Percentiles rank a stretch among this genome's conserved stretches.
These are phyloP conservation scores for Semnornis frantzii DNA, from an alignment of 2,113 vertebrate genomes.

Conservation along the genomic window DNA sequence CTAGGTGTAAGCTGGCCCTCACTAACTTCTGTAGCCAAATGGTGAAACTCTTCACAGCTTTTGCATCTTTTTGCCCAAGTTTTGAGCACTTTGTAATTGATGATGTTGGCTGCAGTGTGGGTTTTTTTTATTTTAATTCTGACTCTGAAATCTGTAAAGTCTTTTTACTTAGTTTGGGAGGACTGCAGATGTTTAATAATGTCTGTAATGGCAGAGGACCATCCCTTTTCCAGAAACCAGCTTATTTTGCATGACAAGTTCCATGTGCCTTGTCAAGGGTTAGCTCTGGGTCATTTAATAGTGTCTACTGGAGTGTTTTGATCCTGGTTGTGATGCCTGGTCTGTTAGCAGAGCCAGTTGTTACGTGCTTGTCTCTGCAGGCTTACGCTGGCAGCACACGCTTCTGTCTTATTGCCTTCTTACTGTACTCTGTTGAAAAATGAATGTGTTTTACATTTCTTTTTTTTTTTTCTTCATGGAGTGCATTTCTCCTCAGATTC, in stretches of 20 bases:
- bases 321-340: not conserved
- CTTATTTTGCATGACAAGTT: not conserved
- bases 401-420: not conserved
- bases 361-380: not conserved
- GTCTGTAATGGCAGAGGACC: not conserved
- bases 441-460: not conserved
- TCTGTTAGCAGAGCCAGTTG: not conserved
- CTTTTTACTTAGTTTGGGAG: not conserved
- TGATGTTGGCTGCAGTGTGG: fast-evolving
- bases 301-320: not conserved
- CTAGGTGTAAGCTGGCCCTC: not conserved
- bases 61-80: not conserved
- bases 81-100: not conserved
- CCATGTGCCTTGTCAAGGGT: not conserved
- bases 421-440: not conserved
- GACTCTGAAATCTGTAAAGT: not conserved
- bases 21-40: not conserved
- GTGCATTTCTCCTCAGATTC: not conserved
- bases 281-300: not conserved
- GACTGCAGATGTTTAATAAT: not conserved
- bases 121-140: not conserved
- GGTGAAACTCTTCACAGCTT: not conserved
- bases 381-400: not conserved
- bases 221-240: not conserved
- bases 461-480: not conserved